phyloP scores from a whole-genome alignment of 2,888 invertebrate genomes.

The Frankliniella intonsa region DNA sequence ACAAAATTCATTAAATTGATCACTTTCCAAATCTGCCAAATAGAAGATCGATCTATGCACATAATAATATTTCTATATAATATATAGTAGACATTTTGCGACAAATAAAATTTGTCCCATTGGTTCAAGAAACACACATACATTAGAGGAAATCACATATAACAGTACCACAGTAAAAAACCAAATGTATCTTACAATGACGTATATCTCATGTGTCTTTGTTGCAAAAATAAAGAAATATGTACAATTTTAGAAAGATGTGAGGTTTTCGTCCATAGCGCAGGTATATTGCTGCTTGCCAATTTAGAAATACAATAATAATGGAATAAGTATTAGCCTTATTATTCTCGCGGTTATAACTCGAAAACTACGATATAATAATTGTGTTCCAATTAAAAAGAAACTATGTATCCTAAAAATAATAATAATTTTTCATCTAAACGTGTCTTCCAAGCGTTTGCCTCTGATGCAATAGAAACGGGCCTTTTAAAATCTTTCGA shows the following conservation, averaged over 20 bases:
- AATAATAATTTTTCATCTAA: not conserved
- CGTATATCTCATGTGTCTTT: slow-evolving; percentile 13
- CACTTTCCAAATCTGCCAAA: no score
- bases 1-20: not conserved
- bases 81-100: not conserved
- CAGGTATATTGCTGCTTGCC: not conserved
- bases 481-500: not conserved
- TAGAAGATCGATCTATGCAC: not conserved
- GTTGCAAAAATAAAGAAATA: slow-evolving; percentile 12
- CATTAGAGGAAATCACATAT: not conserved
- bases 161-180: slow-evolving; percentile 23
- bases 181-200: not conserved
- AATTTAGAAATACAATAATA: not conserved
- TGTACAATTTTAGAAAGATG: not conserved
- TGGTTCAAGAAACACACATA: not conserved
- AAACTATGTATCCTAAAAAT: not conserved
- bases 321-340: slow-evolving; percentile 18
- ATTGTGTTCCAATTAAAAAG: not conserved
- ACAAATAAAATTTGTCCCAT: not conserved
- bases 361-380: not conserved
- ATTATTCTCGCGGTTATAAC: not conserved
- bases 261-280: not conserved
- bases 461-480: not conserved
- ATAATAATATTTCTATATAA: not conserved
- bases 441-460: not conserved